These are phyloP conservation scores for Scaptomyza caliginosa DNA, from an alignment of 2,888 invertebrate genomes.

Conservation along the genomic window DNA sequence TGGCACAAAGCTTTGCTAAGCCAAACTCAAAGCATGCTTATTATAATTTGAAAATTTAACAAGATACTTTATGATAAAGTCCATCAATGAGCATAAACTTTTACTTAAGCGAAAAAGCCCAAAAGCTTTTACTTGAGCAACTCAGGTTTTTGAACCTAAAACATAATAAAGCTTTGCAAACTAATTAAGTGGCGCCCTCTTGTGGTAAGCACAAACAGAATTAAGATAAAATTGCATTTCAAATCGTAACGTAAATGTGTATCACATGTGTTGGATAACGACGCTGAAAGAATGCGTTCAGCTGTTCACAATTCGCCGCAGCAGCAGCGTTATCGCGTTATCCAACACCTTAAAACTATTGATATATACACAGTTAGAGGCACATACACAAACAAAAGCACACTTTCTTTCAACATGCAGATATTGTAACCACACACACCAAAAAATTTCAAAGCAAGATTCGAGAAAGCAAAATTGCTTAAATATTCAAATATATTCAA, in stretches of 20 bases:
- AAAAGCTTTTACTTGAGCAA: background rate
- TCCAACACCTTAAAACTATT: slow-evolving; percentile 30
- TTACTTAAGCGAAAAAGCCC: background rate
- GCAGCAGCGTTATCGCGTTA: slow-evolving; percentile 14
- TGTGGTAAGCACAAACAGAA: too few species aligned
- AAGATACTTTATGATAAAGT: background rate
- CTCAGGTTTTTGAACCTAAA: background rate
- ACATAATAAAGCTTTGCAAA: background rate
- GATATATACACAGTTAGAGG: slow-evolving; percentile 38
- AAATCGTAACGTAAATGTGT: background rate
- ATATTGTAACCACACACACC: slow-evolving; percentile 25
- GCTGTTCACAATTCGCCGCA: slow-evolving; percentile 30
- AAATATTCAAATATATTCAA: background rate
- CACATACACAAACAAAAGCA: slow-evolving; percentile 14
- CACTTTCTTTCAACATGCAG: slow-evolving; percentile 53
- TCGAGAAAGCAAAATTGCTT: background rate
- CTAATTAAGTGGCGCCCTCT: background rate
- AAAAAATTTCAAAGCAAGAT: slow-evolving; percentile 5
- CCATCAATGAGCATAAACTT: background rate
- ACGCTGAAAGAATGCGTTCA: slow-evolving; percentile 3
- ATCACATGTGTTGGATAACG: slow-evolving; percentile 18
- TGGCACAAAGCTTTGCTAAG: background rate
- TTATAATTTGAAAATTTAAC: too few species aligned
- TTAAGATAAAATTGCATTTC: background rate
- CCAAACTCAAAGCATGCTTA: background rate